Percentiles rank a stretch among this genome's conserved stretches.
These are phyloP conservation scores for Tetraodon nigroviridis DNA, from an alignment of 2,113 vertebrate genomes.

Conservation along the genomic window DNA sequence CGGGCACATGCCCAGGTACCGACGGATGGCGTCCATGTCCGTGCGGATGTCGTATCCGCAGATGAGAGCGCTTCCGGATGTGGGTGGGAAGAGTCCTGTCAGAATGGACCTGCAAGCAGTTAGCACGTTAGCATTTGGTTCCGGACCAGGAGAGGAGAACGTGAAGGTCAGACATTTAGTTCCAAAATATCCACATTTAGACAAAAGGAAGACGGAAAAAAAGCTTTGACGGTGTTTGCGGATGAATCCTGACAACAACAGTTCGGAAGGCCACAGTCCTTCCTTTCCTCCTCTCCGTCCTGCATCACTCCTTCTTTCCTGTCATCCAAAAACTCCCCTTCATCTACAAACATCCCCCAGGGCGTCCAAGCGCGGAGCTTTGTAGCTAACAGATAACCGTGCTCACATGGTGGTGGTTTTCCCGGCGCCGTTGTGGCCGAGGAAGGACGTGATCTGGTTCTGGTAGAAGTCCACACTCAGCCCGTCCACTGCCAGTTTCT, in stretches of 20 bases:
- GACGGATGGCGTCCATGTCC: constrained; percentile 85
- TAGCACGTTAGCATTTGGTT: no score
- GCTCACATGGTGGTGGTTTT: constrained; percentile 98
- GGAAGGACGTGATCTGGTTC: constrained; percentile 95
- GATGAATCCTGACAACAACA: no score
- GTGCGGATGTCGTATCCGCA: constrained; percentile 88
- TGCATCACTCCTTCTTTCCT: constrained; percentile 39
- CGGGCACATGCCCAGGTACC: constrained; percentile 92
- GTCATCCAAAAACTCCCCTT: constrained; percentile 39
- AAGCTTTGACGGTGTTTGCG: no score
- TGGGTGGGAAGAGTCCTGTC: constrained; percentile 93
- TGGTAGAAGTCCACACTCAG: constrained; percentile 92
- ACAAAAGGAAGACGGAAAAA: no score
- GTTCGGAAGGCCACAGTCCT: constrained; percentile 9
- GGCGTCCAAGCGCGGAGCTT: constrained; percentile 33
- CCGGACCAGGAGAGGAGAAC: no score
- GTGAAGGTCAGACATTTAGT: no score
- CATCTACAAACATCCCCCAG: constrained; percentile 23
- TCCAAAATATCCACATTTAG: no score
- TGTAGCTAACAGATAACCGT: constrained; percentile 9
- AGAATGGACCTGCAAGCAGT: constrained; percentile 85
- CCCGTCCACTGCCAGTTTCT: constrained; percentile 91
- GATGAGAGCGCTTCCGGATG: constrained; percentile 89
- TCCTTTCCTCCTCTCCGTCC: constrained; percentile 38
- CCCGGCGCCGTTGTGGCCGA: constrained; percentile 97